Evolutionary conservation across 2,797 vertebrate genomes (phyloP).

Genomic region (Phrynocephalus forsythii): DNA sequence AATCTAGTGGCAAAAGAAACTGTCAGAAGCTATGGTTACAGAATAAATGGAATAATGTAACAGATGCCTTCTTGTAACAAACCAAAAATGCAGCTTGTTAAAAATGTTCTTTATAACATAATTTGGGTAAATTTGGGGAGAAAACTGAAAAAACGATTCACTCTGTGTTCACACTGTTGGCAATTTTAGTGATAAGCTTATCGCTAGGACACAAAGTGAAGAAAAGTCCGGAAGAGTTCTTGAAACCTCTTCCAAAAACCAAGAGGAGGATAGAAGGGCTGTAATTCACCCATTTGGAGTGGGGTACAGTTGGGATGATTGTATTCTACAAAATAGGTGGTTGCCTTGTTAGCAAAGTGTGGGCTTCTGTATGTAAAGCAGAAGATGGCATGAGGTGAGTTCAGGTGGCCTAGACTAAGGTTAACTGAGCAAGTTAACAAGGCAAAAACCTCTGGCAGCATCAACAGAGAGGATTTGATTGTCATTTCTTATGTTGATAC

Average conservation of each 20-base stretch:
- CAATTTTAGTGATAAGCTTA: slow-evolving; percentile 20
- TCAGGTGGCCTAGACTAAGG: background rate
- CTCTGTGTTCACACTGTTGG: background rate
- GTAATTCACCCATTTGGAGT: fast-evolving
- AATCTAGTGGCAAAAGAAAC: slow-evolving; percentile 18
- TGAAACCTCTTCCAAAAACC: slow-evolving; percentile 7
- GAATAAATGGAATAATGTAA: slow-evolving; percentile 13
- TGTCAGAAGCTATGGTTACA: background rate
- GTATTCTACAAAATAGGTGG: background rate
- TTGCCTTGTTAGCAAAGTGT: background rate
- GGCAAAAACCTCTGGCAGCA: background rate
- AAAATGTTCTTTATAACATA: background rate
- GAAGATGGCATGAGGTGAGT: background rate
- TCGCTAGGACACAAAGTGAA: background rate
- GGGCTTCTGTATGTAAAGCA: background rate
- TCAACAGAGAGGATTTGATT: background rate
- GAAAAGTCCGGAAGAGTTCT: background rate
- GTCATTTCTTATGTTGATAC: background rate
- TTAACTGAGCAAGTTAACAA: background rate
- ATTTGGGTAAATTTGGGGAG: slow-evolving; percentile 15
- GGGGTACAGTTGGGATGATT: background rate
- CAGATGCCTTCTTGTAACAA: slow-evolving; percentile 16
- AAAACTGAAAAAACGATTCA: background rate
- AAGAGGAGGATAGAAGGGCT: background rate
- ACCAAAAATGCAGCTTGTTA: slow-evolving; percentile 1